phyloP scores from a whole-genome alignment of 2,888 invertebrate genomes.

The Conchocele bisecta region DNA sequence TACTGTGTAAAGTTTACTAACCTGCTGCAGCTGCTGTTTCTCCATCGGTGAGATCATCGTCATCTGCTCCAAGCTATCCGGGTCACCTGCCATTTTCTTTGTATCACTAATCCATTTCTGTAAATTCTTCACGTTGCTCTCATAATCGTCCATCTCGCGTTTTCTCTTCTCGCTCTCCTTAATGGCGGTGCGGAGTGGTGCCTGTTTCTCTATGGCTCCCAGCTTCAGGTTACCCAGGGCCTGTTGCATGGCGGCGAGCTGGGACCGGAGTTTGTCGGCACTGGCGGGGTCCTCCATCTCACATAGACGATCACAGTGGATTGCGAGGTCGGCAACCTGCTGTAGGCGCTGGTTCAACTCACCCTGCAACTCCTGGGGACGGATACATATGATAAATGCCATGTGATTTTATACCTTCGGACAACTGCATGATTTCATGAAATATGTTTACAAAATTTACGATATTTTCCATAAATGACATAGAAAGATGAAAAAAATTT shows the following conservation, averaged over 20 bases:
- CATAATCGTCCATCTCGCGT: slow-evolving; percentile 74
- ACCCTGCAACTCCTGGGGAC: slow-evolving; percentile 71
- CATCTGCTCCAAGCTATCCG: slow-evolving; percentile 37
- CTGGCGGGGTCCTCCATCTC: slow-evolving; percentile 67
- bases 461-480: too few species aligned
- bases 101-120: slow-evolving; percentile 78
- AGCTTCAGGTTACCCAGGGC: slow-evolving; percentile 74
- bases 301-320: slow-evolving; percentile 77
- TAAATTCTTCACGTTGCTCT: slow-evolving; percentile 70
- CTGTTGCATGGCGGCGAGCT: slow-evolving; percentile 72
- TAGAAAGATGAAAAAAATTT: too few species aligned
- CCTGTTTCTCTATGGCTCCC: slow-evolving; percentile 70
- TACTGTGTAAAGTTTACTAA: too few species aligned
- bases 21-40: slow-evolving; percentile 69
- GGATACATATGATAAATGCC: neutral
- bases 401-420: too few species aligned
- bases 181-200: slow-evolving; percentile 65
- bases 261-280: slow-evolving; percentile 70
- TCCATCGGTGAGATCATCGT: slow-evolving; percentile 54
- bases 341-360: slow-evolving; percentile 72
- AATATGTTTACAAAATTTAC: too few species aligned
- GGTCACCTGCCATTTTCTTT: slow-evolving; percentile 64
- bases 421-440: too few species aligned
- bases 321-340: slow-evolving; percentile 76
- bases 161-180: slow-evolving; percentile 74